phyloP scores from a whole-genome alignment of 2,888 invertebrate species.

The Eurytoma californica region DNA sequence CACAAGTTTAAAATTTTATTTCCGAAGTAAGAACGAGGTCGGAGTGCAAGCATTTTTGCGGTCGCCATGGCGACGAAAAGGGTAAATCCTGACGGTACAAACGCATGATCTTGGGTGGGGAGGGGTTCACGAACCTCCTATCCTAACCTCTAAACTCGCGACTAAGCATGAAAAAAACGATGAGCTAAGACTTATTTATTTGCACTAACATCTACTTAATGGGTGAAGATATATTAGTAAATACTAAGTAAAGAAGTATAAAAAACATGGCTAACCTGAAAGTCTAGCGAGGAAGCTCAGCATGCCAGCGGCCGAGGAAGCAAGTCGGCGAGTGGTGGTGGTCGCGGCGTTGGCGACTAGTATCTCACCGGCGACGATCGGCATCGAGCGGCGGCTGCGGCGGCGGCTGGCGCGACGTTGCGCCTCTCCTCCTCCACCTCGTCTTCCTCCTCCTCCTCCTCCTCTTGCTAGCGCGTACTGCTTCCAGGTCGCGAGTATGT shows the following conservation, averaged over 20 bases:
- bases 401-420: conserved; percentile 14
- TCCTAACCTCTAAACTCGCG: conserved; percentile 35
- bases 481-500: conserved; percentile 25
- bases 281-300: conserved; percentile 78
- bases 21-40: neutral
- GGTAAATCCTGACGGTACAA: conserved; percentile 45
- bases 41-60: conserved; percentile 18
- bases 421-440: conserved; percentile 34
- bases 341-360: conserved; percentile 31
- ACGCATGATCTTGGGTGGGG: neutral
- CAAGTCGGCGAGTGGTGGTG: conserved; percentile 62
- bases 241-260: conserved; percentile 16
- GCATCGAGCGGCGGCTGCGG: conserved; percentile 64
- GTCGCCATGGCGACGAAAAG: conserved; percentile 51
- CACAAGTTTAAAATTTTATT: no score
- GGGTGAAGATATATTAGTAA: no score
- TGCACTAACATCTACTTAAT: no score
- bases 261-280: conserved; percentile 76
- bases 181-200: no score
- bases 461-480: conserved; percentile 2
- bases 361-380: conserved; percentile 65
- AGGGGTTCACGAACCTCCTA: conserved; percentile 32
- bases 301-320: conserved; percentile 70
- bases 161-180: neutral
- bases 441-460: conserved; percentile 26